phyloP scores from a whole-genome alignment of 2,888 invertebrate genomes.

The Sinotaia quadrata region DNA sequence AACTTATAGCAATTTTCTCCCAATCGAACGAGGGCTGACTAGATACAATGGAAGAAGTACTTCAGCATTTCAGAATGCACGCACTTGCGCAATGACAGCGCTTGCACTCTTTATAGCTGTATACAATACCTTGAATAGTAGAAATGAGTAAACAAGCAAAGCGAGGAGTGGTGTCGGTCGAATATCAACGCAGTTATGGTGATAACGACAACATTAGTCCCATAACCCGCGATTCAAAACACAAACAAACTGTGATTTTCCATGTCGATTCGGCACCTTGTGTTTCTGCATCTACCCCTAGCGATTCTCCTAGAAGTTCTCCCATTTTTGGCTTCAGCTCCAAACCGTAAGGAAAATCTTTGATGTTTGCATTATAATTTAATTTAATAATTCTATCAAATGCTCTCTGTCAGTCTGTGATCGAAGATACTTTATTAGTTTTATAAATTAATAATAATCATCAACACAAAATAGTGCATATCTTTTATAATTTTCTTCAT shows the following conservation, averaged over 20 bases:
- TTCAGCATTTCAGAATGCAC: too few relatives aligned
- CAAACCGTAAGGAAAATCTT: neutral
- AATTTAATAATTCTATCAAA: neutral
- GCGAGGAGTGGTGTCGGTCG: conserved; percentile 15
- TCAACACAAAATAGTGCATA: too few relatives aligned
- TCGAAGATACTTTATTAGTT: too few relatives aligned
- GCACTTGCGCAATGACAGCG: too few relatives aligned
- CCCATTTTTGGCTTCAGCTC: neutral
- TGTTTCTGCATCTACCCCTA: neutral
- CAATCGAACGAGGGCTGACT: too few relatives aligned
- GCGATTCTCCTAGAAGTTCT: conserved; percentile 13
- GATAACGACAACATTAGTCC: conserved; percentile 16
- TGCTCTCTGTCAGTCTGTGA: too few relatives aligned
- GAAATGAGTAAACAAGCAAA: conserved; percentile 23
- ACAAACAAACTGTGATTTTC: conserved; percentile 24
- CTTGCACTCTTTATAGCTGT: too few relatives aligned
- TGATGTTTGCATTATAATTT: neutral
- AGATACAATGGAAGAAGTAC: too few relatives aligned
- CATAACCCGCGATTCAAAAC: conserved; percentile 11
- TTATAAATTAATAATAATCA: too few relatives aligned
- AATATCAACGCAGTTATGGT: conserved; percentile 13
- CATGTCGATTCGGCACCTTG: conserved; percentile 12
- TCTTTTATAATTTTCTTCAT: too few relatives aligned
- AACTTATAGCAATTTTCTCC: too few relatives aligned
- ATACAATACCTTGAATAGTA: too few relatives aligned